These are phyloP conservation scores for Lordiphosa andalusiaca DNA, from an alignment of 2,888 invertebrate species.

Conservation along the genomic window DNA sequence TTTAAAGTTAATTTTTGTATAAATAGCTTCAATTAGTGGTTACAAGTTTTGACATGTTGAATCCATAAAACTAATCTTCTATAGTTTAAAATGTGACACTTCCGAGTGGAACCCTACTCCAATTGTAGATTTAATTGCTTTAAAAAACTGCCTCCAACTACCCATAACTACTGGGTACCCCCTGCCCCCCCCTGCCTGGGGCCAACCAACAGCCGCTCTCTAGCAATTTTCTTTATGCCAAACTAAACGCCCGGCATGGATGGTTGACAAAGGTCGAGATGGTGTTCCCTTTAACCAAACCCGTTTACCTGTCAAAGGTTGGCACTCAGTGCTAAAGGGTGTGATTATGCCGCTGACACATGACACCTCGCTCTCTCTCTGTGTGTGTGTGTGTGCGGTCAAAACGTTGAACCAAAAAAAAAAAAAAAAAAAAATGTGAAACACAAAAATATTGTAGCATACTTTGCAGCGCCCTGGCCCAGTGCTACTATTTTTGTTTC, in stretches of 20 bases:
- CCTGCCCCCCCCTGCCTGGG: background rate
- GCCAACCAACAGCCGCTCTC: conserved; percentile 8
- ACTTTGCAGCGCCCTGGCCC: conserved; percentile 33
- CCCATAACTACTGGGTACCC: background rate
- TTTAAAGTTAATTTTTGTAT: too few species aligned
- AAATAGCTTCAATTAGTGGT: too few species aligned
- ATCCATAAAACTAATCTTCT: too few species aligned
- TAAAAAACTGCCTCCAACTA: too few species aligned
- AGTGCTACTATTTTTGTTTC: conserved; percentile 15
- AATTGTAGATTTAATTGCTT: too few species aligned
- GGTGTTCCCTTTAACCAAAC: conserved; percentile 25
- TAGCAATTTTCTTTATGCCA: conserved; percentile 34
- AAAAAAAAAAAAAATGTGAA: conserved; percentile 44
- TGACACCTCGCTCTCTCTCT: conserved; percentile 51
- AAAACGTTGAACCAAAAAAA: conserved; percentile 46
- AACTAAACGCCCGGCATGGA: conserved; percentile 39
- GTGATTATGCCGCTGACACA: conserved; percentile 71
- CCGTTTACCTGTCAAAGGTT: conserved; percentile 42
- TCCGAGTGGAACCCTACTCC: too few species aligned
- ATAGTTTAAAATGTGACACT: too few species aligned
- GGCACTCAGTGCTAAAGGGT: conserved; percentile 51
- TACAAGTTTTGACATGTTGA: too few species aligned
- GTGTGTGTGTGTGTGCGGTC: conserved; percentile 47
- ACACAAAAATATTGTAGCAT: conserved; percentile 54
- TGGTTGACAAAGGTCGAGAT: conserved; percentile 65